phyloP scores from a whole-genome alignment of 2,797 vertebrate genomes.

The Xiphophorus birchmanni region DNA sequence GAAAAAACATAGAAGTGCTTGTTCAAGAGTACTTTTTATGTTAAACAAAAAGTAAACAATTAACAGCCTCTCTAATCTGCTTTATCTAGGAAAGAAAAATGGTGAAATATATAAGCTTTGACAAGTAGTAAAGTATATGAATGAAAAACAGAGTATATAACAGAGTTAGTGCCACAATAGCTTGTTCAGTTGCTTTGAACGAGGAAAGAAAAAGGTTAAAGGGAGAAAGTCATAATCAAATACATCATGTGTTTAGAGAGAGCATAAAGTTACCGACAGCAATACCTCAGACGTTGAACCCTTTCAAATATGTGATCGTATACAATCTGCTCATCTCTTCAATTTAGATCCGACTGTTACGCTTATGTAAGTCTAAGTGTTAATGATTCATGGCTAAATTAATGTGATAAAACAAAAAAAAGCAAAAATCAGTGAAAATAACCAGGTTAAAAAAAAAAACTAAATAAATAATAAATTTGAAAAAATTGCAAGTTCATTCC shows the following conservation, averaged over 20 bases:
- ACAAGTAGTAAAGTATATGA: not conserved
- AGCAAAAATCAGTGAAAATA: not conserved
- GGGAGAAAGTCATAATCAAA: not conserved
- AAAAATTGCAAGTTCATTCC: not conserved
- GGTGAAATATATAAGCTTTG: not conserved
- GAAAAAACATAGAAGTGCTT: not conserved
- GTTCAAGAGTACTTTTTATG: not conserved
- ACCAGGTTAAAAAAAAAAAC: not conserved
- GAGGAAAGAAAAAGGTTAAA: not conserved
- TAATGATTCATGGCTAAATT: not conserved
- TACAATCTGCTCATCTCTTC: not conserved
- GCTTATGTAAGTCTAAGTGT: not conserved
- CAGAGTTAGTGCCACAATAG: not conserved
- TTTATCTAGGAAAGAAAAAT: not conserved
- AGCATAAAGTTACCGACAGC: not conserved
- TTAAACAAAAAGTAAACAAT: not conserved
- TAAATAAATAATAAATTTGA: not conserved
- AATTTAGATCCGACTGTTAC: not conserved
- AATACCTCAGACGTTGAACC: not conserved
- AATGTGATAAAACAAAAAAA: not conserved
- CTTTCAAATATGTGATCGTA: not conserved
- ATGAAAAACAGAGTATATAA: not conserved
- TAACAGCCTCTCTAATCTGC: not conserved
- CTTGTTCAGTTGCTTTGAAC: not conserved
- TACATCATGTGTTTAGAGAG: not conserved